phyloP scores from a whole-genome alignment of 92 coral and sea anemone species.

The Nematostella vectensis region DNA sequence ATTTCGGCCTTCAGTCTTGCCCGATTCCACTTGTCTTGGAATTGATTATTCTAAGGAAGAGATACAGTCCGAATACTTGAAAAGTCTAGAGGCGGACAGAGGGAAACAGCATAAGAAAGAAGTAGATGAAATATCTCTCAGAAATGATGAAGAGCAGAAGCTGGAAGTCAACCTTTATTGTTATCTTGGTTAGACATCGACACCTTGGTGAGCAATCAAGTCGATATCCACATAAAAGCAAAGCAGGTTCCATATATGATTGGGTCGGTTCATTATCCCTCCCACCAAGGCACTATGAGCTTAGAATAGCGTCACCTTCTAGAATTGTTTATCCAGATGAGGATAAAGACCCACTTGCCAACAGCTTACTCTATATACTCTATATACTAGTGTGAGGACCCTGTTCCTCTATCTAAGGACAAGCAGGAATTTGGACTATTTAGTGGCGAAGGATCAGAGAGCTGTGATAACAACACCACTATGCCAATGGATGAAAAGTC shows the following conservation, averaged over 20 bases:
- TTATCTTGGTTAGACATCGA: conserved; percentile 8
- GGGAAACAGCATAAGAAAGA: conserved; percentile 7
- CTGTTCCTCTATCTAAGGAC: conserved; percentile 1
- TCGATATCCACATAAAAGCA: conserved; percentile 5
- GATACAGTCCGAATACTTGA: conserved; percentile 7
- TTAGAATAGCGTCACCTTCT: conserved; percentile 1
- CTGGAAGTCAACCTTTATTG: background rate
- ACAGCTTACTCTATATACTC: conserved; percentile 1
- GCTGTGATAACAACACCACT: too few species aligned
- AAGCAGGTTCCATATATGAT: conserved; percentile 16
- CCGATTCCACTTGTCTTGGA: too few species aligned
- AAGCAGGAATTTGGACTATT: conserved; percentile 3
- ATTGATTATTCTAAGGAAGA: too few species aligned
- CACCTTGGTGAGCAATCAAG: conserved; percentile 2
- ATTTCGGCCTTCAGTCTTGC: too few species aligned
- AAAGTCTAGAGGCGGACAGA: conserved; percentile 15
- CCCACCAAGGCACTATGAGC: conserved; percentile 11
- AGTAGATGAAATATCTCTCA: background rate
- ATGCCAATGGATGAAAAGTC: too few species aligned
- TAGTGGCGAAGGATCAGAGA: background rate
- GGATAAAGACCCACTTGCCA: background rate
- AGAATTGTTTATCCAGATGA: conserved; percentile 8
- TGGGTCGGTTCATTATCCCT: conserved; percentile 20
- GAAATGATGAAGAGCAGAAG: conserved; percentile 6
- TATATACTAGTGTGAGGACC: background rate